These are phyloP conservation scores for Nothocercus nigrocapillus DNA, from an alignment of 2,113 vertebrate species.

Conservation along the genomic window DNA sequence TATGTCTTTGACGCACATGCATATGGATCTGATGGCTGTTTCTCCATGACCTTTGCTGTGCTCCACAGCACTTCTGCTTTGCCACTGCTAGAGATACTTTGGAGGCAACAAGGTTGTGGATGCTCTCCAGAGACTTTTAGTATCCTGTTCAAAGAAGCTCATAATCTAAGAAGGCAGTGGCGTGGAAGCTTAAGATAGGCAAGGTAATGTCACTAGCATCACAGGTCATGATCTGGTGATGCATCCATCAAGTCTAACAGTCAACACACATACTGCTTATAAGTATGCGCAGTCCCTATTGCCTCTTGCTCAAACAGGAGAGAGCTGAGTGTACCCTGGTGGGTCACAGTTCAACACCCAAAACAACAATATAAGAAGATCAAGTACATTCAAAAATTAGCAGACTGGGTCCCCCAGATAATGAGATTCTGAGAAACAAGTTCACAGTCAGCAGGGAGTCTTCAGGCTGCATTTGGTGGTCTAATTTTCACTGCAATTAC, in stretches of 20 bases:
- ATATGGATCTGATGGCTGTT: not conserved
- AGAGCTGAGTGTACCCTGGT: not conserved
- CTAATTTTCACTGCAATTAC: not conserved
- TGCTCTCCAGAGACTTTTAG: not conserved
- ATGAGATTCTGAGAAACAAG: not conserved
- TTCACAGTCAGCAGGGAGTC: not conserved
- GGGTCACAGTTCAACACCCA: not conserved
- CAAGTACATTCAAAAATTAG: not conserved
- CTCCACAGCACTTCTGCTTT: constrained; percentile 10
- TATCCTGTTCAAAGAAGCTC: not conserved
- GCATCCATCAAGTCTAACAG: not conserved
- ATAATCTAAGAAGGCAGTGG: not conserved
- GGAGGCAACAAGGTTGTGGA: not conserved
- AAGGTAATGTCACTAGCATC: not conserved
- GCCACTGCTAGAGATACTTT: rapidly evolving
- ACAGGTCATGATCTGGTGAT: not conserved
- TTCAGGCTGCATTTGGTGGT: not conserved
- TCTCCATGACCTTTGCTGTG: not conserved
- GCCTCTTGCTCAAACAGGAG: not conserved
- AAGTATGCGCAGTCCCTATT: not conserved
- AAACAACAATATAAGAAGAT: not conserved
- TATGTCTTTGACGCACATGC: constrained; percentile 3
- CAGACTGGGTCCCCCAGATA: not conserved
- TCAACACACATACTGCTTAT: not conserved
- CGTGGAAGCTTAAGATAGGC: not conserved